Evolutionary conservation across 37 sponge, comb jelly and placozoan genomes (phyloP).

Genomic region (Chondrosia reniformis): DNA sequence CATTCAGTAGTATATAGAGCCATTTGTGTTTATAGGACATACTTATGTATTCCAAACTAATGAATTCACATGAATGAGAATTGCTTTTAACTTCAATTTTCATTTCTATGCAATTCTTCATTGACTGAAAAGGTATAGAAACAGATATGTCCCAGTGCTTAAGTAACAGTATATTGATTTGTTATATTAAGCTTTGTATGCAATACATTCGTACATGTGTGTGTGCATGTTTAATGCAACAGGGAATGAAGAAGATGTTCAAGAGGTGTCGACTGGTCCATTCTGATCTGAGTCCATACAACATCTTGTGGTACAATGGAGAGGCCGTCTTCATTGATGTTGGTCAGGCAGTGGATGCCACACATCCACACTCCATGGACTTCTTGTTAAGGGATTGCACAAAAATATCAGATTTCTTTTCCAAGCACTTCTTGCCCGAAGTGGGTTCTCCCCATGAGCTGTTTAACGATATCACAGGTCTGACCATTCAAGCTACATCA

Average conservation of each 20-base stretch:
- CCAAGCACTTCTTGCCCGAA: slow-evolving; percentile 29
- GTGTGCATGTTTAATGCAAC: background rate
- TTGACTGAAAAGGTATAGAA: no score
- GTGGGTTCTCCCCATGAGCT: slow-evolving; percentile 55
- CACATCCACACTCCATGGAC: slow-evolving; percentile 79
- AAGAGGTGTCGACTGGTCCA: slow-evolving; percentile 78
- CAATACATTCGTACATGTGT: background rate
- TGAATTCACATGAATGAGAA: no score
- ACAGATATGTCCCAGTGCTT: no score
- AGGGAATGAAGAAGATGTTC: slow-evolving; percentile 84
- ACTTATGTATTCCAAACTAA: no score
- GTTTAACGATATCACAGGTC: slow-evolving; percentile 66
- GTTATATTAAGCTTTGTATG: no score
- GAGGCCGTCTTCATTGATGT: slow-evolving; percentile 89
- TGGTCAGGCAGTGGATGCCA: slow-evolving; percentile 90
- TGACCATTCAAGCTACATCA: slow-evolving; percentile 33
- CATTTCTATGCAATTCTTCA: no score
- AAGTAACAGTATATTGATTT: no score
- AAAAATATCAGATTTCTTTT: slow-evolving; percentile 78
- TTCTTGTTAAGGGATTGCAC: slow-evolving; percentile 91
- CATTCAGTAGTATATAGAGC: no score
- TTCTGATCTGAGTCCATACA: slow-evolving; percentile 94
- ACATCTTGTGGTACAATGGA: slow-evolving; percentile 90
- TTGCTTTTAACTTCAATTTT: no score
- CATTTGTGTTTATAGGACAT: no score